A percentile compares a stretch with the other conserved stretches of the same genome.
phyloP scores from a whole-genome alignment of 2,797 vertebrate species.

The Mallotus villosus region DNA sequence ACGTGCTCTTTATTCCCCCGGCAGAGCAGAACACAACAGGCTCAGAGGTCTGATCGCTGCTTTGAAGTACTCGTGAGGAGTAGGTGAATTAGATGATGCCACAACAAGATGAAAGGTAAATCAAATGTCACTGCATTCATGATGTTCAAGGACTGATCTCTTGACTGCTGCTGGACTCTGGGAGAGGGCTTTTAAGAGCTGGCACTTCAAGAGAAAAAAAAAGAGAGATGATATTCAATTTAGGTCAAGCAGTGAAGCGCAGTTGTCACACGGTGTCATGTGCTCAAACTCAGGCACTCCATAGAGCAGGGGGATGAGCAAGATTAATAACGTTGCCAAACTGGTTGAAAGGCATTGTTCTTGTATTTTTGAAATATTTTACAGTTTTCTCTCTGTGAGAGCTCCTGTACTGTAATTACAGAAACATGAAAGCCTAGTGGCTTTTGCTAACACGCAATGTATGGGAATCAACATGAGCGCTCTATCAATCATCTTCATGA shows the following conservation, averaged over 20 bases:
- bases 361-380: background rate
- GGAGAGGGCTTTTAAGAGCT: conserved; percentile 23
- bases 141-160: conserved; percentile 52
- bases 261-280: background rate
- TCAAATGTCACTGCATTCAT: conserved; percentile 62
- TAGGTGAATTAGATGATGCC: conserved; percentile 45
- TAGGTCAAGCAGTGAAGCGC: background rate
- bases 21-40: conserved; percentile 29
- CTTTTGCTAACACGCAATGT: background rate
- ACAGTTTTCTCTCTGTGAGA: background rate
- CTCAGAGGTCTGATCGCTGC: conserved; percentile 28
- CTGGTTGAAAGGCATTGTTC: background rate
- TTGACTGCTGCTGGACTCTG: conserved; percentile 19
- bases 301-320: background rate
- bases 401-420: conserved; percentile 12
- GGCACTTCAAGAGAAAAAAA: conserved; percentile 20
- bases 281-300: background rate
- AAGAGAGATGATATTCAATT: conserved; percentile 11
- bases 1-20: conserved; percentile 14
- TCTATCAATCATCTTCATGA: conserved; percentile 12
- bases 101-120: conserved; percentile 61
- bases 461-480: background rate
- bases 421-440: conserved; percentile 7
- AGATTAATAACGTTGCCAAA: background rate
- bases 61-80: conserved; percentile 60